A percentile compares a stretch with the other conserved stretches of the same genome.
Evolutionary conservation across 2,797 vertebrate species (phyloP).

Genomic region (Ceryle rudis): DNA sequence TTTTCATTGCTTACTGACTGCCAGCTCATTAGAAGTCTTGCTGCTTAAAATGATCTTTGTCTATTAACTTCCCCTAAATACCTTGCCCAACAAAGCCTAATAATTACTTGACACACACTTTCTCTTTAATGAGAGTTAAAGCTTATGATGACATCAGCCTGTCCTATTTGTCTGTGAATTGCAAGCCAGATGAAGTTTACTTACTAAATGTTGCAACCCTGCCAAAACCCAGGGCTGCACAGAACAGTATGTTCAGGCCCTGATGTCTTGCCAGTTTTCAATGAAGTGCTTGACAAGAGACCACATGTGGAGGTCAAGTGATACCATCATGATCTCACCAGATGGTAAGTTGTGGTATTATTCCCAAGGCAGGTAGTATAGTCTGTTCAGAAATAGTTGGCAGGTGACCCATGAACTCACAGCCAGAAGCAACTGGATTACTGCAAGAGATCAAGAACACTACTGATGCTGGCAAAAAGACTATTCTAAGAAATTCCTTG

Average conservation of each 20-base stretch:
- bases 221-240: constrained; percentile 22
- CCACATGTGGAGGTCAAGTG: constrained; percentile 51
- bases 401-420: constrained; percentile 15
- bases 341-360: constrained; percentile 34
- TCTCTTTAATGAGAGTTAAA: constrained; percentile 38
- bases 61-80: constrained; percentile 45
- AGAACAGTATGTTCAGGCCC: constrained; percentile 67
- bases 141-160: constrained; percentile 30
- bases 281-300: constrained; percentile 64
- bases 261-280: constrained; percentile 56
- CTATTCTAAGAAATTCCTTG: constrained; percentile 5
- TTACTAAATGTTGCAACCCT: constrained; percentile 14
- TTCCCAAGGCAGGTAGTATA: constrained; percentile 49
- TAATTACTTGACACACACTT: constrained; percentile 46
- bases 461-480: background rate
- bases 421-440: constrained; percentile 39
- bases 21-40: background rate
- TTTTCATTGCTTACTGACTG: background rate
- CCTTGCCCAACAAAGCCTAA: background rate
- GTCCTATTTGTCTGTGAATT: constrained; percentile 27
- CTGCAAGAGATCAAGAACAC: background rate
- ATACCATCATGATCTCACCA: constrained; percentile 58
- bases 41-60: constrained; percentile 26
- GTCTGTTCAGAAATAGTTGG: constrained; percentile 42
- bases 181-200: constrained; percentile 49